Evolutionary conservation across 2,113 vertebrate species (phyloP).

Genomic region (Atherinomorus stipes): DNA sequence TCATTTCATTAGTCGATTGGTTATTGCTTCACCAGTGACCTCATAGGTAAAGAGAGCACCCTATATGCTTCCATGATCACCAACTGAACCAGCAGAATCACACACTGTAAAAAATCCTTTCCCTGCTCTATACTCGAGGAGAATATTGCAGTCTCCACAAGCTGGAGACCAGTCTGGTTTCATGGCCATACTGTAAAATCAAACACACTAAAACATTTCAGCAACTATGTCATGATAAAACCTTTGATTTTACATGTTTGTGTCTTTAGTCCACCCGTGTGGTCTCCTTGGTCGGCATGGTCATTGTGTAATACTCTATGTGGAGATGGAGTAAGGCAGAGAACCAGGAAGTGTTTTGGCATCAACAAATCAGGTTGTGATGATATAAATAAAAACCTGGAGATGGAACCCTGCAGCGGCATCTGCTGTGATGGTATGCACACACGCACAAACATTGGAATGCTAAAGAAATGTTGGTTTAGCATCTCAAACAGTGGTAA

Average conservation of each 20-base stretch:
- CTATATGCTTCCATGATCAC: too few species aligned
- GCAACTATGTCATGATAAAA: not conserved
- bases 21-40: too few species aligned
- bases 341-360: slow-evolving; percentile 49
- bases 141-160: too few species aligned
- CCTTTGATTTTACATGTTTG: not conserved
- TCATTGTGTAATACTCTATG: slow-evolving; percentile 52
- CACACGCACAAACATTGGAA: not conserved
- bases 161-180: too few species aligned
- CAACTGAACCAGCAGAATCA: too few species aligned
- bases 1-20: too few species aligned
- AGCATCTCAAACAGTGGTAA: not conserved
- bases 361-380: slow-evolving; percentile 25
- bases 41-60: too few species aligned
- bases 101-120: too few species aligned
- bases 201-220: too few species aligned
- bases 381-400: rapidly evolving
- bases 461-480: too few species aligned
- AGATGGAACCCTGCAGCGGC: slow-evolving; percentile 39
- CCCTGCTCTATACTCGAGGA: too few species aligned
- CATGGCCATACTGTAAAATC: too few species aligned
- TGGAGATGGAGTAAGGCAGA: slow-evolving; percentile 58
- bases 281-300: slow-evolving; percentile 67
- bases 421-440: slow-evolving; percentile 62
- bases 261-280: slow-evolving; percentile 29